Evolutionary conservation across 2,113 vertebrate species (phyloP).

Genomic region (Pelecanus crispus): DNA sequence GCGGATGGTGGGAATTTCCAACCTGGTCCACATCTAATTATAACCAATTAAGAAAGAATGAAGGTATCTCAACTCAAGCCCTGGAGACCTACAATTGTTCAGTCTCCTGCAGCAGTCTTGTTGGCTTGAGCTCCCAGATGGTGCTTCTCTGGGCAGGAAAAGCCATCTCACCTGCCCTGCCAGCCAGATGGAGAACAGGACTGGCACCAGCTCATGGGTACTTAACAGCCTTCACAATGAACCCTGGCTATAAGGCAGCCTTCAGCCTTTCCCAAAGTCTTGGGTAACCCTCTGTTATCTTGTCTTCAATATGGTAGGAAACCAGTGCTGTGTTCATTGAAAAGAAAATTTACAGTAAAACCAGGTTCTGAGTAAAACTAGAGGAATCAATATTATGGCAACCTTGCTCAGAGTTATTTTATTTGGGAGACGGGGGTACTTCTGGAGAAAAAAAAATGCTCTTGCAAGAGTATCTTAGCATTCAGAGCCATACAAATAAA

Average conservation of each 20-base stretch:
- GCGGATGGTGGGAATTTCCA: background rate
- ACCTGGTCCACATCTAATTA: background rate
- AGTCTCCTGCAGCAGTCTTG: background rate
- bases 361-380: background rate
- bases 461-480: background rate
- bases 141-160: background rate
- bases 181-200: background rate
- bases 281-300: background rate
- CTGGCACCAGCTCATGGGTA: background rate
- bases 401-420: background rate
- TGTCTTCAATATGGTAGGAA: background rate
- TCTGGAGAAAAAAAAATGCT: background rate
- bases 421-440: rapidly evolving
- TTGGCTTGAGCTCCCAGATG: background rate
- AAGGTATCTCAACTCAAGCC: background rate
- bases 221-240: background rate
- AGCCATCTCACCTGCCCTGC: background rate
- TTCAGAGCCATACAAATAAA: background rate
- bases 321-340: background rate
- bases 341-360: background rate
- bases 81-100: background rate
- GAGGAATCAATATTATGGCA: background rate
- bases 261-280: background rate
- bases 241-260: background rate
- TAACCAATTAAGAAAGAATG: background rate